Conservation (phyloP, 1,140 invertebrate genomes). For the Maniola jurtina region DNA sequence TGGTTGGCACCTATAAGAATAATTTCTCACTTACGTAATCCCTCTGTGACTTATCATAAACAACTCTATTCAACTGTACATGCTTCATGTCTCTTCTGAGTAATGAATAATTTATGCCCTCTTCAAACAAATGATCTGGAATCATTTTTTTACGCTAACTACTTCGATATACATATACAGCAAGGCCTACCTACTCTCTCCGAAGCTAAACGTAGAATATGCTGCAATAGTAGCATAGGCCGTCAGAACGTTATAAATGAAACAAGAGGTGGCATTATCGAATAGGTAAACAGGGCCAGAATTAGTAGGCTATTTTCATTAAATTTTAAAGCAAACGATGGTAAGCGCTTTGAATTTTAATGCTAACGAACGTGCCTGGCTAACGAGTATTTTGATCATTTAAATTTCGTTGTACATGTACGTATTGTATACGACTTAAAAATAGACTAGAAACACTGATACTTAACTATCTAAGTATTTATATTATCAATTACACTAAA, state of each 20-base stretch:
- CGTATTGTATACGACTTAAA: too few species aligned
- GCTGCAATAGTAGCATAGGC: not conserved
- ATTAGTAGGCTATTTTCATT: conserved; percentile 48
- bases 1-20: too few species aligned
- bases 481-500: too few species aligned
- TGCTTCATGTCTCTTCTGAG: conserved; percentile 64
- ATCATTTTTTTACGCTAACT: conserved; percentile 34
- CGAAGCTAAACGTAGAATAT: too few species aligned
- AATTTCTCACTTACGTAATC: conserved; percentile 52
- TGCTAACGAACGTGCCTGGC: conserved; percentile 18
- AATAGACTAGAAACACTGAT: too few species aligned
- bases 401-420: not conserved
- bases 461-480: too few species aligned
- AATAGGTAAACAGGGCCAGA: conserved; percentile 55
- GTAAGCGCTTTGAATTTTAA: conserved; percentile 51
- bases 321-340: conserved; percentile 65
- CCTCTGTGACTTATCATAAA: conserved; percentile 58
- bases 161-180: not conserved
- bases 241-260: conserved; percentile 5
- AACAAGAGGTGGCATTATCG: conserved; percentile 42
- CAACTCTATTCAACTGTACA: conserved; percentile 45
- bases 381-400: conserved; percentile 10
- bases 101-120: conserved; percentile 55
- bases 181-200: too few species aligned
- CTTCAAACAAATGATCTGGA: conserved; percentile 65